Evolutionary conservation across 2,113 vertebrate genomes (phyloP).

Genomic region (Carassius gibelio): DNA sequence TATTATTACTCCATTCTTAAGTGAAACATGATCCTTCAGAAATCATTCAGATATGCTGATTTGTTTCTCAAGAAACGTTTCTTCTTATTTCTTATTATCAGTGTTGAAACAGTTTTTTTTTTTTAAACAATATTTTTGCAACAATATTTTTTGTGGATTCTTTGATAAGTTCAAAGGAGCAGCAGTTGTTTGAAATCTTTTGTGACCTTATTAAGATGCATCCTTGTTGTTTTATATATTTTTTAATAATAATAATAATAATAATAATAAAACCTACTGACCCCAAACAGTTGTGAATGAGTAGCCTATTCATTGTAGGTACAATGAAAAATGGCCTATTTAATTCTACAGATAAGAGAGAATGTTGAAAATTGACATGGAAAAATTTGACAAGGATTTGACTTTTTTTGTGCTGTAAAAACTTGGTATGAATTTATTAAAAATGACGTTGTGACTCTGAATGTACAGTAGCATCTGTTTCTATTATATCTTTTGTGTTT

Average conservation of each 20-base stretch:
- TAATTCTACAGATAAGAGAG: background rate
- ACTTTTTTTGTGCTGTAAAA: background rate
- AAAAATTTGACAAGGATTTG: background rate
- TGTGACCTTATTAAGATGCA: background rate
- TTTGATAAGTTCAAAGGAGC: background rate
- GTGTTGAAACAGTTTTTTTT: background rate
- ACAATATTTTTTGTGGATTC: background rate
- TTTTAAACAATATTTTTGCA: background rate
- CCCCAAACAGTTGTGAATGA: background rate
- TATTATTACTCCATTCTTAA: background rate
- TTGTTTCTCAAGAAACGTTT: background rate
- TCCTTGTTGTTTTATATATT: background rate
- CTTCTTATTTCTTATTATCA: background rate
- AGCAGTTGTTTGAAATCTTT: background rate
- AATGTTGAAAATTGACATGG: background rate
- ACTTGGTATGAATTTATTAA: background rate
- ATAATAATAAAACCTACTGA: background rate
- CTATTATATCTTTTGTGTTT: conserved; percentile 9
- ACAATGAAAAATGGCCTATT: background rate
- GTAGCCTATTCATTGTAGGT: background rate
- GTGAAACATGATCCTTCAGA: background rate
- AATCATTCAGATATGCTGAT: background rate
- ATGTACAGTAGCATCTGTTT: background rate
- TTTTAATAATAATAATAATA: background rate
- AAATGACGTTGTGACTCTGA: background rate